A percentile compares a stretch with the other conserved stretches of the same genome.
These are phyloP conservation scores for Drosophila neotestacea DNA, from an alignment of 2,888 invertebrate species.

Conservation along the genomic window DNA sequence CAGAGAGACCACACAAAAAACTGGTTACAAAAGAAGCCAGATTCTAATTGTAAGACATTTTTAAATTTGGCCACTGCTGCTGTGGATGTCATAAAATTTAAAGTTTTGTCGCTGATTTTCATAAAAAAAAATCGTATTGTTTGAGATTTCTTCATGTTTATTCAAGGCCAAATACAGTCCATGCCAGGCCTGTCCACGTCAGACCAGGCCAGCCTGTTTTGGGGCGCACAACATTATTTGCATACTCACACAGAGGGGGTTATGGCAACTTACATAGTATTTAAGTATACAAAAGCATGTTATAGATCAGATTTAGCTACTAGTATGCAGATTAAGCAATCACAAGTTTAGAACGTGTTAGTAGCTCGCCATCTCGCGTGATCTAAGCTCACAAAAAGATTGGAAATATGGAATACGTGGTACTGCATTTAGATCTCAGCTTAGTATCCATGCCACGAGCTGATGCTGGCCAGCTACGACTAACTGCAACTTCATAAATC, in stretches of 20 bases:
- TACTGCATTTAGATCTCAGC: conserved; percentile 8
- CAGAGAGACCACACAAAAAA: conserved; percentile 44
- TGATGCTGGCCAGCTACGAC: neutral
- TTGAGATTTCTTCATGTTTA: conserved; percentile 44
- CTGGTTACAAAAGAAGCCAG: conserved; percentile 69
- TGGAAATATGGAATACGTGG: neutral
- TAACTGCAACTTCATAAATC: conserved; percentile 65
- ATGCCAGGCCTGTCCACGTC: conserved; percentile 8
- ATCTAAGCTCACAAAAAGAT: conserved; percentile 15
- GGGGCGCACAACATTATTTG: conserved; percentile 53
- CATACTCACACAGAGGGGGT: conserved; percentile 63
- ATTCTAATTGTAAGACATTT: conserved; percentile 60
- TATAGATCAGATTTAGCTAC: conserved; percentile 52
- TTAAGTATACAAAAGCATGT: conserved; percentile 45
- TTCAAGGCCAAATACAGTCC: conserved; percentile 67
- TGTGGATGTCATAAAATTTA: conserved; percentile 66
- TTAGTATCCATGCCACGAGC: neutral
- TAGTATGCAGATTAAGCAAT: conserved; percentile 71
- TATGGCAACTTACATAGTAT: conserved; percentile 66
- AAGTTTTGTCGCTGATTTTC: conserved; percentile 62
- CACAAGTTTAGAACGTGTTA: conserved; percentile 51
- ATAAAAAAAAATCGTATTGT: conserved; percentile 54
- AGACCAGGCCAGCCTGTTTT: conserved; percentile 50
- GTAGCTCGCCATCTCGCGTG: conserved; percentile 51
- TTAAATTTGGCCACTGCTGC: conserved; percentile 35